Base-by-base conservation (phyloP, 2,888 invertebrate genomes). In the Carabus problematicus region DNA sequence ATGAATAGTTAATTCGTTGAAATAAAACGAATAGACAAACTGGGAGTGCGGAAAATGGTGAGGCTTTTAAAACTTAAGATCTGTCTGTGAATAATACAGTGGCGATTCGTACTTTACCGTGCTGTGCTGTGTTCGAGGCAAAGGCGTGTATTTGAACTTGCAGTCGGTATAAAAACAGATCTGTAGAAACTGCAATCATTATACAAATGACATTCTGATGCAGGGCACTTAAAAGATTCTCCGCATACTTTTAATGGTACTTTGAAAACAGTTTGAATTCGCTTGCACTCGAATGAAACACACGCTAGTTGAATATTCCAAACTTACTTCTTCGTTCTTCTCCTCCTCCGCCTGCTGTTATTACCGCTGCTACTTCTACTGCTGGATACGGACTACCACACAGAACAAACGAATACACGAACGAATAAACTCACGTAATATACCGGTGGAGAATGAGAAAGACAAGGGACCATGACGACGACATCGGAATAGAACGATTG, bases 121-220 rank as follows among this genome's bases (percentile, higher is more conserved):
- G 29, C 29, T 6, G 29, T 29, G 11, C 39, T 29, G 8, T 59
- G 11, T 41, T 41, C n/a, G 14, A 3, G n/a, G 11, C 39, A 8
- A 8, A 62, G 39, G 18, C 11, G 14, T 3, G 11, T 14, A 12
- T 11, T 56, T 19, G 29, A 56, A 29, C 11, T 29, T 56, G 29
- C 11, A 45, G 14, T 9, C 39, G 4, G 39, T 45, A 14, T 29
- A 39, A 62, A 40, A 62, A 62, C 12, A 62, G 29, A 49, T 49
- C 39, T 39, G 6, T 29, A 49, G 12, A 40, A 64, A 64, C 45
- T 64, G 64, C 64, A 64, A 64, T 64, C 68, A 68, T 68, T 68
- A 68, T 68, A 68, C 68, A 68, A 68, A 68, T 29, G 68, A 68
- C 60, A 54, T 68, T 68, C 68, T 68, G 68, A 68, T 68, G 54